These are phyloP conservation scores for Myzus persicae DNA, from an alignment of 1,140 invertebrate species.

Conservation along the genomic window DNA sequence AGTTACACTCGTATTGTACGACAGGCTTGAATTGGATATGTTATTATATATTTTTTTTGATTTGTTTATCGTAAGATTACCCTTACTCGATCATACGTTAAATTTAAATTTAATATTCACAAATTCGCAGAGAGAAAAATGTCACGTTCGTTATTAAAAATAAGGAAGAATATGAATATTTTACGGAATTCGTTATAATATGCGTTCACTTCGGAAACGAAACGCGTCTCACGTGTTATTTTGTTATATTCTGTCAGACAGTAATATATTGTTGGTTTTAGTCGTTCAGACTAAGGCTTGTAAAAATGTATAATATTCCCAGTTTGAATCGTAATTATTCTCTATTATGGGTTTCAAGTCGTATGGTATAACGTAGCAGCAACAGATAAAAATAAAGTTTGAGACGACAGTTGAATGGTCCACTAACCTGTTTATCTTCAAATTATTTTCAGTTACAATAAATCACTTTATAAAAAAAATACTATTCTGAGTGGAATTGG, in stretches of 20 bases:
- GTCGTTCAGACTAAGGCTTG: neutral
- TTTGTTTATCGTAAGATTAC: neutral
- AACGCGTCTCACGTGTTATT: neutral
- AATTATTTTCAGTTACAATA: neutral
- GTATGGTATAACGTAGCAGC: neutral
- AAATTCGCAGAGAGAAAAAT: neutral
- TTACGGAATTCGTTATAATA: neutral
- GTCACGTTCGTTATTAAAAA: neutral
- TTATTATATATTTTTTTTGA: neutral
- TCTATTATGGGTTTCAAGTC: neutral
- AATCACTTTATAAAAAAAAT: neutral
- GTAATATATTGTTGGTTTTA: conserved; percentile 1
- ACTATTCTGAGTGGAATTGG: neutral
- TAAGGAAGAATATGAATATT: neutral
- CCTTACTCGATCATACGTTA: neutral
- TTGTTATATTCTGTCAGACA: neutral
- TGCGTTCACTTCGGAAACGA: neutral
- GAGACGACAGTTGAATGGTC: neutral
- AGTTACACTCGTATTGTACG: neutral
- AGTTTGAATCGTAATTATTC: conserved; percentile 9
- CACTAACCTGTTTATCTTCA: neutral
- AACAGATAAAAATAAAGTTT: conserved; percentile 11
- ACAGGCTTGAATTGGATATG: neutral
- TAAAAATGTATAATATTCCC: neutral
- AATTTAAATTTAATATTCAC: neutral